Base-by-base conservation (phyloP, 2,113 vertebrate genomes). In the Xenopus laevis region DNA sequence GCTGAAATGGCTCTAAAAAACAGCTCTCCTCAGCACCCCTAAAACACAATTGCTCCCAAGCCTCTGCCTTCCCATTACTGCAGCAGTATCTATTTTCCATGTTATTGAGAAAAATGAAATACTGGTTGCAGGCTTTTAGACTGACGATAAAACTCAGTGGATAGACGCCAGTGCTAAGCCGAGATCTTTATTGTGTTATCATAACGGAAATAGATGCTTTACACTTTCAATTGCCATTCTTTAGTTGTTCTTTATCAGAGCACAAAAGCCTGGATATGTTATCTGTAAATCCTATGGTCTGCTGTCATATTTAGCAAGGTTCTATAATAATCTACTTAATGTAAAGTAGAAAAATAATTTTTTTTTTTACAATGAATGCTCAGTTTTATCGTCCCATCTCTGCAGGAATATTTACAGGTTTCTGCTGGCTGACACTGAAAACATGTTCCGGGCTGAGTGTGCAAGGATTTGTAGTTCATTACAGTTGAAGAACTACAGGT, bases 11-110 rank as follows among this genome's bases (percentile, higher is more conserved):
- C 64, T 77, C 74, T 77, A 55, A 70, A 50, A 75, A 74, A 74
- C 55, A 60, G 72, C 72, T 60, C 72, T 74, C 65, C 67, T 57
- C 60, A 77, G 74, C 74, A 77, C 74, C 74, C 74, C 74, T 77
- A 77, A 77, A 77, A 77, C 23, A 47, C 58, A 77, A 77, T 77
- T 70, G 53, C 70, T 67, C 74, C 74, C 67, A 61, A 77, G 70
- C 55, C 67, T 70, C 67, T 53, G 27, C 15, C 59, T 50, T 60
- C 23, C 27, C 44, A 67, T 59, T 33, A 74, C 44, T 23, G 59
- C 30, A 46, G 30, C 65, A n/a, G 46, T 20, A 57, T 68, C 66
- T 77, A 70, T 68, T 75, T 77, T 70, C 33, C 17, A 55, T 68
- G 69, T 70, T 63, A 70, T 60, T 70, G 23, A 70, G 13, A 63